These are phyloP conservation scores for Neoaliturus tenellus DNA, from an alignment of 2,888 invertebrate genomes.

Conservation along the genomic window DNA sequence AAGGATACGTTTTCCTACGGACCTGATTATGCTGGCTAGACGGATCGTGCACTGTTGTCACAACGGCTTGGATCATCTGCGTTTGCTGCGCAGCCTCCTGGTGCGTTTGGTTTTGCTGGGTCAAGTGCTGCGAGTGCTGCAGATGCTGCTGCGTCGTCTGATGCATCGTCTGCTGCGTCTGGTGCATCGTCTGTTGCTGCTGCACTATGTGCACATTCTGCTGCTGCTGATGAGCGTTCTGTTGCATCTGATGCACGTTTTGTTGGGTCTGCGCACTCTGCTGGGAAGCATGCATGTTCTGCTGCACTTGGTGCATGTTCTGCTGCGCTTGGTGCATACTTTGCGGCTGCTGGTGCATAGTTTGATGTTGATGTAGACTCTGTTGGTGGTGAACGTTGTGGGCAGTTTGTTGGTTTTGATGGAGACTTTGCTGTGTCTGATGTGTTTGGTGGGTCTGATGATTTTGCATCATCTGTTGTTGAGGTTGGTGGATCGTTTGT, in stretches of 20 bases:
- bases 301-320: conserved; percentile 24
- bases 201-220: conserved; percentile 57
- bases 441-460: conserved; percentile 45
- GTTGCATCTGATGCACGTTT: conserved; percentile 1
- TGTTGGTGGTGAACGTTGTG: conserved; percentile 56
- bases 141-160: conserved; percentile 48
- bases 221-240: conserved; percentile 46
- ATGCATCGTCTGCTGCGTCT: conserved; percentile 47
- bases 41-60: conserved; percentile 38
- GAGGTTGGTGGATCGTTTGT: conserved; percentile 4
- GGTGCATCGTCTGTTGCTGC: conserved; percentile 53
- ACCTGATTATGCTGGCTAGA: conserved; percentile 42
- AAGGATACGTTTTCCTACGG: too few relatives aligned
- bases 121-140: conserved; percentile 25
- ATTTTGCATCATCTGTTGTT: neutral
- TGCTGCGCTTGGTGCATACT: conserved; percentile 23
- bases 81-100: conserved; percentile 31
- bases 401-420: conserved; percentile 53
- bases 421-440: conserved; percentile 40
- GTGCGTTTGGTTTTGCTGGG: conserved; percentile 29
- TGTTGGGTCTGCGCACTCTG: conserved; percentile 1
- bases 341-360: neutral
- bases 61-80: conserved; percentile 52
- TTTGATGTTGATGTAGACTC: conserved; percentile 1
- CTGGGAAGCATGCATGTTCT: neutral